phyloP scores from a whole-genome alignment of 1,140 invertebrate genomes.

The Delia radicum region DNA sequence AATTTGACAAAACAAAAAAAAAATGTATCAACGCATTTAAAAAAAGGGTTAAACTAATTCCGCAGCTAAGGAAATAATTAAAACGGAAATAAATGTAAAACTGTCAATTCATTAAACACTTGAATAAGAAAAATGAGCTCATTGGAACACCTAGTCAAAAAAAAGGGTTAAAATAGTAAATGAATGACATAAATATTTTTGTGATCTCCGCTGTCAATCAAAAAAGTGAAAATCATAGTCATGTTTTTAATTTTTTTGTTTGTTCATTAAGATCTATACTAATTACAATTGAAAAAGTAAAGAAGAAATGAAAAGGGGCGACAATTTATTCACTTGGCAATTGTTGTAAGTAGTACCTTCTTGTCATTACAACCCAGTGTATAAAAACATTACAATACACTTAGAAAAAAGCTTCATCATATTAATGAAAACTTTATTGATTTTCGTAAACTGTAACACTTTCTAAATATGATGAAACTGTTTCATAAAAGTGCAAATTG shows the following conservation, averaged over 20 bases:
- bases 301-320: background rate
- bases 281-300: background rate
- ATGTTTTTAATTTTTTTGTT: background rate
- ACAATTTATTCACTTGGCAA: background rate
- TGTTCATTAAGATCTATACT: background rate
- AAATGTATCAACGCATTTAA: background rate
- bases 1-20: background rate
- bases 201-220: slow-evolving; percentile 3
- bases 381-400: too few relatives aligned
- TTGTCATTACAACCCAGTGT: too few relatives aligned
- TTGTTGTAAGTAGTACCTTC: background rate
- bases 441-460: too few relatives aligned
- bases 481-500: too few relatives aligned
- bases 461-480: too few relatives aligned
- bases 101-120: slow-evolving; percentile 1
- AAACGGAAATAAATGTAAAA: background rate
- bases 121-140: background rate
- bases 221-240: background rate
- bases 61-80: background rate
- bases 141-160: background rate
- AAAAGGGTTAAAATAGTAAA: background rate
- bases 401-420: too few relatives aligned
- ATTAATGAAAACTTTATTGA: too few relatives aligned
- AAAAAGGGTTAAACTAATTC: background rate
- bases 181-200: background rate